Percentiles rank a stretch among this genome's conserved stretches.
Evolutionary conservation across 2,113 vertebrate genomes (phyloP).

Genomic region (Podiceps cristatus): DNA sequence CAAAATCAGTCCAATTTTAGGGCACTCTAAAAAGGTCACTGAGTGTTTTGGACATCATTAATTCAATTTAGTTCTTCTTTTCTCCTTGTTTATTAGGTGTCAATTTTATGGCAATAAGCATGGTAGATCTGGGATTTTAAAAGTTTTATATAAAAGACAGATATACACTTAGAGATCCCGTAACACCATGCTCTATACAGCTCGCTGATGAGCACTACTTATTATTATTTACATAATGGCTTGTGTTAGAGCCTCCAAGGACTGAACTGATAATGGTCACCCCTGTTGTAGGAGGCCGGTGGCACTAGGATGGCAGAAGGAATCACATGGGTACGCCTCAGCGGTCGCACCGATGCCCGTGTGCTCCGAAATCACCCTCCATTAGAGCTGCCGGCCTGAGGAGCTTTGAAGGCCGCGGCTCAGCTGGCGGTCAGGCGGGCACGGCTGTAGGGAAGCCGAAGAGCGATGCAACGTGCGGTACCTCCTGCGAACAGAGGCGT

Average conservation of each 20-base stretch:
- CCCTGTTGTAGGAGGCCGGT: not conserved
- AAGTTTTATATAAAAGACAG: not conserved
- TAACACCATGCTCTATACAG: not conserved
- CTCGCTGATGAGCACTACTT: not conserved
- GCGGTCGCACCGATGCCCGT: not conserved
- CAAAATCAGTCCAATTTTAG: not conserved
- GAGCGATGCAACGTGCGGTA: accelerated
- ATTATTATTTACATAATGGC: not conserved
- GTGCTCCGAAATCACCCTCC: not conserved
- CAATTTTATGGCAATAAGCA: not conserved
- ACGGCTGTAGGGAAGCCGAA: not conserved
- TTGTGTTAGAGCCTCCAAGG: not conserved
- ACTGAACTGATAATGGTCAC: not conserved
- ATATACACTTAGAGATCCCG: not conserved
- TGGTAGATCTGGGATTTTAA: not conserved
- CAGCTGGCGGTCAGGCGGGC: not conserved
- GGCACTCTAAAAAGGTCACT: not conserved
- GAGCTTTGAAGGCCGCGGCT: not conserved
- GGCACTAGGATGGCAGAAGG: not conserved
- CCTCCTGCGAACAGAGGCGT: not conserved
- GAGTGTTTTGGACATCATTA: not conserved
- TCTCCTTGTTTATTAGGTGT: not conserved
- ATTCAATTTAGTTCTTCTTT: not conserved
- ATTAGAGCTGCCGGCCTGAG: not conserved
- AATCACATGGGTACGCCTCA: accelerated